Conservation (phyloP, 2,888 invertebrate species). For the Drosophila neotestacea region DNA sequence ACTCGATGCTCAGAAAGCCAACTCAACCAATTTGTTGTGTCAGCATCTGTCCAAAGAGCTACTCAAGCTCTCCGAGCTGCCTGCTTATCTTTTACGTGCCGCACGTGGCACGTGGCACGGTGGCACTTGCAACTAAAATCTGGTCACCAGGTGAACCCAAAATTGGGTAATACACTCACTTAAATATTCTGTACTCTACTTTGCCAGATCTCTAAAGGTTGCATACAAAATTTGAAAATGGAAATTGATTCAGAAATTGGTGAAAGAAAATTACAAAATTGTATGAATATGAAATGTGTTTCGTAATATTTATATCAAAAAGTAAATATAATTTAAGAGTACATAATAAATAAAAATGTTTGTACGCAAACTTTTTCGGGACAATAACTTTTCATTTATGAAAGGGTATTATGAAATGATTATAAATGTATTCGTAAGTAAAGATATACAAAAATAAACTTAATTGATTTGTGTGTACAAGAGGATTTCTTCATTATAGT, state of each 20-base stretch:
- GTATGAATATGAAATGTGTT: background rate
- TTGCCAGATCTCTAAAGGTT: background rate
- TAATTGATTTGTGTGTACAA: too few species aligned
- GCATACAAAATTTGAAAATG: background rate
- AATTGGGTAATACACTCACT: conserved; percentile 6
- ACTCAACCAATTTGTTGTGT: conserved; percentile 42
- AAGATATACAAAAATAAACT: background rate
- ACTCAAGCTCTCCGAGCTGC: background rate
- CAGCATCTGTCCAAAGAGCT: conserved; percentile 34
- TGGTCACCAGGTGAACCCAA: background rate
- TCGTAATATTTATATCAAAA: too few species aligned
- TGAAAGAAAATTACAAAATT: too few species aligned
- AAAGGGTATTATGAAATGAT: too few species aligned
- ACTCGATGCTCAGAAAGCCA: background rate
- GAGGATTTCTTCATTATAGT: too few species aligned
- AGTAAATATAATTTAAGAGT: too few species aligned
- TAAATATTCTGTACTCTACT: background rate
- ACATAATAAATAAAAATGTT: too few species aligned
- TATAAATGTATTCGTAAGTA: too few species aligned
- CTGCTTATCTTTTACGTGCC: conserved; percentile 43
- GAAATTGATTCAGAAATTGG: background rate
- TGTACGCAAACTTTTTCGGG: too few species aligned
- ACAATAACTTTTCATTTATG: too few species aligned
- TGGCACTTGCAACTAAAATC: conserved; percentile 22
- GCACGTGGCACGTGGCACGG: conserved; percentile 16